These are phyloP conservation scores for Calycopis cecrops DNA, from an alignment of 1,140 invertebrate genomes.

Conservation along the genomic window DNA sequence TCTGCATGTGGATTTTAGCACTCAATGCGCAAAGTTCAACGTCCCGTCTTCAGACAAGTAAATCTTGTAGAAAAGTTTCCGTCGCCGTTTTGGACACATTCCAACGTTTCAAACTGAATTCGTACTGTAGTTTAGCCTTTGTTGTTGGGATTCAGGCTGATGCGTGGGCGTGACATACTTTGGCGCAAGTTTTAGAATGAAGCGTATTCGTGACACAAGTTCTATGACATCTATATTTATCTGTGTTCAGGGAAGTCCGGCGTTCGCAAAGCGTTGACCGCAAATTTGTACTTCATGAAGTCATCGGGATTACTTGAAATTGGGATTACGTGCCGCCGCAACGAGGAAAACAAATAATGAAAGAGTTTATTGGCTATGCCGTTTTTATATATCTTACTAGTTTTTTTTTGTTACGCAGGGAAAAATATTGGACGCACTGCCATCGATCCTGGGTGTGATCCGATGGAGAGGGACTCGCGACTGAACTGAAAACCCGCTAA, in stretches of 20 bases:
- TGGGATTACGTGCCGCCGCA: no score
- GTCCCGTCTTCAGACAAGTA: not conserved
- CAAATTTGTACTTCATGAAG: not conserved
- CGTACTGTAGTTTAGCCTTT: not conserved
- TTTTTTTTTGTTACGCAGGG: no score
- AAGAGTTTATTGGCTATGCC: no score
- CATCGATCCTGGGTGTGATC: no score
- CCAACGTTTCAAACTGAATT: not conserved
- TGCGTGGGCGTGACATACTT: not conserved
- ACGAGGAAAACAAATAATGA: no score
- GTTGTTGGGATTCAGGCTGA: not conserved
- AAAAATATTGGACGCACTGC: no score
- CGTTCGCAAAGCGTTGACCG: not conserved
- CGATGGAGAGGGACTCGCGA: no score
- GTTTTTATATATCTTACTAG: no score
- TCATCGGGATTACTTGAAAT: not conserved
- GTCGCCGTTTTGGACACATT: conserved; percentile 5
- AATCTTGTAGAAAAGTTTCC: conserved; percentile 6
- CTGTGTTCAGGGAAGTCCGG: conserved; percentile 1
- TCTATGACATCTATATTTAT: not conserved
- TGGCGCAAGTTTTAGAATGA: not conserved
- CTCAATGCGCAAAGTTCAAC: not conserved
- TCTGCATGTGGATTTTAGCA: not conserved
- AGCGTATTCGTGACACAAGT: not conserved
- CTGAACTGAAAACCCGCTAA: no score